These are phyloP conservation scores for Strongylocentrotus purpuratus DNA, from an alignment of 35 echinoderm and acorn worm species.

Conservation along the genomic window DNA sequence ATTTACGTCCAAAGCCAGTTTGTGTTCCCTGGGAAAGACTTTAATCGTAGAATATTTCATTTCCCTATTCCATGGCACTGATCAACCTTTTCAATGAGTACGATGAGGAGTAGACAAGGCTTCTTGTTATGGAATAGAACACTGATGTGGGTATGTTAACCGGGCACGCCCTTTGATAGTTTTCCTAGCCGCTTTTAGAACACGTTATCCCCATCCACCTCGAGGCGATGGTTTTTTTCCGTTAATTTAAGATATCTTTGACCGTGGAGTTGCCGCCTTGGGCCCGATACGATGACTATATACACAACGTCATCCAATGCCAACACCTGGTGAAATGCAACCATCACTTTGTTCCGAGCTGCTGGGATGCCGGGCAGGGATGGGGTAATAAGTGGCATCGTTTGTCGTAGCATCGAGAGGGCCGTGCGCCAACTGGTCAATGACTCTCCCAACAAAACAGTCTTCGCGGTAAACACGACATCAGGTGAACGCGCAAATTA, in stretches of 20 bases:
- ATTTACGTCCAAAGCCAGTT: too few relatives aligned
- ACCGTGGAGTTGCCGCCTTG: neutral
- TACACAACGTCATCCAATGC: neutral
- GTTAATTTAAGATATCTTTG: neutral
- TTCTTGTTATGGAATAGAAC: neutral
- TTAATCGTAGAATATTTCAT: too few relatives aligned
- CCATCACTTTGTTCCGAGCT: neutral
- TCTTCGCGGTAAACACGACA: neutral
- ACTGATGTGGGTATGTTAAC: neutral
- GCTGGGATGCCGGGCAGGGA: neutral
- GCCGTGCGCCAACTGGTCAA: neutral
- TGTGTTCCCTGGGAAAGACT: too few relatives aligned
- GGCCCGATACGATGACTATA: neutral
- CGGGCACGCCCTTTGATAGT: neutral
- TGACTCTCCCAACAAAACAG: neutral
- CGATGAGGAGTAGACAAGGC: neutral
- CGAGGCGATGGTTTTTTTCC: neutral
- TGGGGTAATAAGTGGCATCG: neutral
- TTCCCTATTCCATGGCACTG: neutral
- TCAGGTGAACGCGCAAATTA: conserved; percentile 2
- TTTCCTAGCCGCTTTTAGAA: neutral
- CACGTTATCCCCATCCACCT: neutral
- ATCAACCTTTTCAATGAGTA: neutral
- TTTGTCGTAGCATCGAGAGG: neutral
- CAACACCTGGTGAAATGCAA: neutral